Evolutionary conservation across 2,888 invertebrate species (phyloP).

Genomic region (Tillus elongatus): DNA sequence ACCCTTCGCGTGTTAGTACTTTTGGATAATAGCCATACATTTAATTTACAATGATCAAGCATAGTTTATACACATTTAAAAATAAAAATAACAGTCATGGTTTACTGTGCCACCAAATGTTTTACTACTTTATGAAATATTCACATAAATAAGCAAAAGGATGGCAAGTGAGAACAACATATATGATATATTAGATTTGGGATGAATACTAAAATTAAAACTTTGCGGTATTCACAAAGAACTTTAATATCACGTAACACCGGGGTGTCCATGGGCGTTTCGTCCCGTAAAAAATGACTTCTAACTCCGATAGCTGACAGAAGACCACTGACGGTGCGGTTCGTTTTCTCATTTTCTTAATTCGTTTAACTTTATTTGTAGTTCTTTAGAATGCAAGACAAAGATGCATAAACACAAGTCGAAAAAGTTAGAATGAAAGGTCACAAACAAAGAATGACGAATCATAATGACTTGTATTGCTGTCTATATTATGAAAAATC

Average conservation of each 20-base stretch:
- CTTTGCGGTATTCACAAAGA: slow-evolving; percentile 5
- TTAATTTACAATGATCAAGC: too few species aligned
- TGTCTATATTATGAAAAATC: too few species aligned
- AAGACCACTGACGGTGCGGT: slow-evolving; percentile 1
- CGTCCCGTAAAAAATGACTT: slow-evolving; percentile 15
- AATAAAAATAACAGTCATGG: too few species aligned
- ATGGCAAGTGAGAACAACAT: slow-evolving; percentile 1
- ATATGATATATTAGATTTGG: not conserved
- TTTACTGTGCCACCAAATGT: too few species aligned
- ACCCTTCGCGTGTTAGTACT: too few species aligned
- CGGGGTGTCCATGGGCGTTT: slow-evolving; percentile 16
- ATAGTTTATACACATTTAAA: too few species aligned
- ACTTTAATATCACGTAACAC: slow-evolving; percentile 14
- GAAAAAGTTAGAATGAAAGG: too few species aligned
- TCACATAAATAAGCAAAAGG: not conserved
- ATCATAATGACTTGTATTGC: slow-evolving; percentile 1
- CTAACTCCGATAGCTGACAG: not conserved
- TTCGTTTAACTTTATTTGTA: slow-evolving; percentile 3
- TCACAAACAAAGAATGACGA: too few species aligned
- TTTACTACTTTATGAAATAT: not conserved
- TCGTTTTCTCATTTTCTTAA: slow-evolving; percentile 3
- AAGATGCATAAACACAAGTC: not conserved
- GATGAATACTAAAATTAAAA: slow-evolving; percentile 1
- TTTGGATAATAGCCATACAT: too few species aligned
- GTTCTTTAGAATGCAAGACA: not conserved